phyloP scores from a whole-genome alignment of 2,797 vertebrate genomes.

The Malurus leucopterus region DNA sequence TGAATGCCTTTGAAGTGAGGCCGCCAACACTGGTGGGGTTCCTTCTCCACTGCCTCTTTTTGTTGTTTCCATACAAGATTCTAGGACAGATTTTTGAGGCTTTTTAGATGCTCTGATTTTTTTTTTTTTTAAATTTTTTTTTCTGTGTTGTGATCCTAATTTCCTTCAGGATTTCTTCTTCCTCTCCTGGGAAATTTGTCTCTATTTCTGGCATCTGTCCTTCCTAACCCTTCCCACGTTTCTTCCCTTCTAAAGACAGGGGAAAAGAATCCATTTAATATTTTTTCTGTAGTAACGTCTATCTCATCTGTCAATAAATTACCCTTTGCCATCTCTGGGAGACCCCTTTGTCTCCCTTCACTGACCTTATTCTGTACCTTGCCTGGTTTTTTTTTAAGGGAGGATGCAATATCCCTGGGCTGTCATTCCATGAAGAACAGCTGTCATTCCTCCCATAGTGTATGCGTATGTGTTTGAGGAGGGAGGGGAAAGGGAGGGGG shows the following conservation, averaged over 20 bases:
- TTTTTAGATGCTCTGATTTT: neutral
- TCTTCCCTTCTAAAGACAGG: conserved; percentile 29
- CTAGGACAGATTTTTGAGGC: neutral
- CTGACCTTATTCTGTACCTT: conserved; percentile 66
- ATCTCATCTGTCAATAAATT: conserved; percentile 68
- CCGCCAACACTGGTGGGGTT: neutral
- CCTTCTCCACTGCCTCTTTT: neutral
- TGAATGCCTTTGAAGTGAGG: neutral
- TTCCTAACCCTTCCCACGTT: conserved; percentile 37
- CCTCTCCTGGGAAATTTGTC: conserved; percentile 55
- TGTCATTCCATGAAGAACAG: conserved; percentile 72
- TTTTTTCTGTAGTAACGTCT: conserved; percentile 56
- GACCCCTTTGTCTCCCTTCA: conserved; percentile 61
- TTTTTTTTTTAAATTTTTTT: neutral
- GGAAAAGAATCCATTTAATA: conserved; percentile 53
- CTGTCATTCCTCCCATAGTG: conserved; percentile 65
- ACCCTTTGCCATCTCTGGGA: conserved; percentile 60
- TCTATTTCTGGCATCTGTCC: conserved; percentile 51
- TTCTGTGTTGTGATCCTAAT: conserved; percentile 35
- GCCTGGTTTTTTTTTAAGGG: conserved; percentile 61
- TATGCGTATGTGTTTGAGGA: conserved; percentile 25
- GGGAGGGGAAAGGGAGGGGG: conserved; percentile 10
- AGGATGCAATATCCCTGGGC: conserved; percentile 63
- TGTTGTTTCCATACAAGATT: conserved; percentile 10
- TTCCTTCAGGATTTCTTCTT: conserved; percentile 46